These are phyloP conservation scores for Notoglanidium macrostoma DNA, from an alignment of 2,797 vertebrate genomes.

Conservation along the genomic window DNA sequence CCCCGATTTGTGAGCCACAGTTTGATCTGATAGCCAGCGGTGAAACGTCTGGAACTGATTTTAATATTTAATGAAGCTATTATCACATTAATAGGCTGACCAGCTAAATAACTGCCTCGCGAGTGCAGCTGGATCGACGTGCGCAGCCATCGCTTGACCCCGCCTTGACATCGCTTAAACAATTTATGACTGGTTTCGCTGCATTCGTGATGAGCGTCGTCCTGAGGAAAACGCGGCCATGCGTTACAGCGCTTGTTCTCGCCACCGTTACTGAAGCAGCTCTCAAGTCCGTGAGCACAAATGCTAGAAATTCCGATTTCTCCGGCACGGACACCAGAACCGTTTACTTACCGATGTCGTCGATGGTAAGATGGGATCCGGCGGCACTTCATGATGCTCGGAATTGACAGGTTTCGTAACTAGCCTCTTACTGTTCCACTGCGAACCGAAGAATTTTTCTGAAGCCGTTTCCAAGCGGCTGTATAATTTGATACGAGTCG, in stretches of 20 bases:
- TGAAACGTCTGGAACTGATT: background rate
- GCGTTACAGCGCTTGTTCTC: background rate
- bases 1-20: background rate
- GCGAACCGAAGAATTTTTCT: background rate
- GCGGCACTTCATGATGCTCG: background rate
- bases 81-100: background rate
- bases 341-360: background rate
- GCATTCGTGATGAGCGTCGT: background rate
- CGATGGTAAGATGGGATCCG: background rate
- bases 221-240: accelerated
- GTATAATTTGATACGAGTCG: background rate
- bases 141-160: background rate
- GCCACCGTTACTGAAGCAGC: background rate
- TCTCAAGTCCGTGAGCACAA: background rate
- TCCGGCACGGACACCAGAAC: background rate
- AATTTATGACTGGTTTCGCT: background rate
- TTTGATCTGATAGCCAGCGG: background rate
- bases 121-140: background rate
- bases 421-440: background rate
- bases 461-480: background rate
- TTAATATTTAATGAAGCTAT: background rate
- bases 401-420: background rate
- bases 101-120: background rate
- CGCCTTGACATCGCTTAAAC: background rate
- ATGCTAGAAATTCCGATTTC: background rate